Base-by-base conservation (phyloP, 2,797 vertebrate genomes). In the Pseudomugil gertrudae region DNA sequence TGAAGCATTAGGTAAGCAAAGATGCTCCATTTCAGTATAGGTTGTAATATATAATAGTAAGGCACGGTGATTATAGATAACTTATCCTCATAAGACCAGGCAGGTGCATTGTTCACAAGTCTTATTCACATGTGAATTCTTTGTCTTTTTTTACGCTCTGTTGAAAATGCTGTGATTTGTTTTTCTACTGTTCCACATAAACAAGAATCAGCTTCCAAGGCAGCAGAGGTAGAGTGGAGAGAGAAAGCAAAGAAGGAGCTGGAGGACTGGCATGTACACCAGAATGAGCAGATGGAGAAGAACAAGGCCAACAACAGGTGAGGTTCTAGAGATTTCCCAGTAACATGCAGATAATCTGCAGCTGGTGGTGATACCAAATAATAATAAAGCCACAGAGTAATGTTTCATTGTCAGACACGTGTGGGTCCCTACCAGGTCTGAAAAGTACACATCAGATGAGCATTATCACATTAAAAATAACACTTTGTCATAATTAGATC, bases 261-360 rank as follows among this genome's bases (percentile, higher is more conserved):
- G 70, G 97, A 99, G 78, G 98, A 99, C 78, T 99, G 98, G 98
- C 96, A 98, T 45, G 89, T 96, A 58, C 96, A 97, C 80, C 98
- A 99, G 92, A 95, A 87, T 1, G 98, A 99, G 72, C 97, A 99
- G 87, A 95, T 98, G 84, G 97, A 98, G 92, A 99, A 98, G 89
- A 99, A 98, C 89, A 96, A 97, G 88, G 94, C 92, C 86, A 98
- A 97, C 90, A 99, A 99, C 90, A 95, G 97, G 98, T 99, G 56
- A 69, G 64, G 38, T 30, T 74, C 63, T 51, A 65, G 71, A 61
- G 48, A 19, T 23, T 43, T 56, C 50, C 53, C 63, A 13, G 51
- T 59, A 66, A 55, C 56, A 50, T 63, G 36, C 43, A 68, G 36
- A 26, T 24, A 50, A 15, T 32, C 9, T 64, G 47, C 48, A 63